Base-by-base conservation (phyloP, 2,797 vertebrate genomes). In the Diplodus sargus region DNA sequence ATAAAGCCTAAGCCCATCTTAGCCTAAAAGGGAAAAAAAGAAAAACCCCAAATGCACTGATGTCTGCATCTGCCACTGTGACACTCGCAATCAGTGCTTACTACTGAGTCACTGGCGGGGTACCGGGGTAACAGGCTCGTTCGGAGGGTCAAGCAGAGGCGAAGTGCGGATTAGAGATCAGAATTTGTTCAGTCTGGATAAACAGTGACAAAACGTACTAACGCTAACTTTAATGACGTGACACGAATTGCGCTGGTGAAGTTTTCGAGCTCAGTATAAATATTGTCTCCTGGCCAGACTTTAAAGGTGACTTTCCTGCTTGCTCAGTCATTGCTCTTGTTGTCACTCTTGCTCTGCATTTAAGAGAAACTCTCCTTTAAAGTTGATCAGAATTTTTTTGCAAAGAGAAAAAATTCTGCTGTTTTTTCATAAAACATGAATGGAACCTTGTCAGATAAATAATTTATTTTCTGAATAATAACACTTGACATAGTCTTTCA, bases 101-200 rank as follows among this genome's bases (percentile, higher is more conserved):
- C 42, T 42, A 25, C 42, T 23, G 62, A 74, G 20, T 64, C 71
- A 48, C 42, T 57, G 57, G 17, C 59, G 14, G 39, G 58, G 30
- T 59, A 12, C 17, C n/a, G 12, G 30, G 34, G 20, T 42, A 54
- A 54, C n/a, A 23, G 47, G 5, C 34, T 65, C 16, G 3, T 10
- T 67, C 43, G 15, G 39, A 68, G 58, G 76, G 28, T 79, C 63
- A 53, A 39, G 20, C 17, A 59, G 22, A 30, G 68, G 48, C 9
- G 22, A 73, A 56, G n/a, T 49, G 20, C 3, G 1, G 28, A 52
- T 75, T 64, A 62, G 20, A 66, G n/a, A 28, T 66, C 49, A 51
- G 57, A 62, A 53, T 48, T 25, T 39, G 54, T 60, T 64, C 16
- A 59, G 5, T 64, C 8, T 59, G 12, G 45, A 66, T 58, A 63